Percentiles rank a stretch among this genome's conserved stretches.
phyloP scores from a whole-genome alignment of 1,140 invertebrate genomes.

The Drosophila pseudoobscura region DNA sequence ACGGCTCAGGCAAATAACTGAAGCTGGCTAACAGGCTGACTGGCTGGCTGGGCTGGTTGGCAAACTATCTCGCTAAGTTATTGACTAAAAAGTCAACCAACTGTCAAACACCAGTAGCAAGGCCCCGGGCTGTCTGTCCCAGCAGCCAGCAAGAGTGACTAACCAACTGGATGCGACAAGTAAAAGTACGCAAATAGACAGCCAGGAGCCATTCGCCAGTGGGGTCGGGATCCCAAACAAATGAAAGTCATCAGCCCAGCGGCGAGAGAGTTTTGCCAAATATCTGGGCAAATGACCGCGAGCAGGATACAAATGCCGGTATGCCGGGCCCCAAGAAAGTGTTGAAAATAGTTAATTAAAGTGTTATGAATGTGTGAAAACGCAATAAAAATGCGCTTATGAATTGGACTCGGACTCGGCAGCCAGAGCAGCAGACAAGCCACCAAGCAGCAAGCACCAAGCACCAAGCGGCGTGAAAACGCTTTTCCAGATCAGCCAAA shows the following conservation, averaged over 20 bases:
- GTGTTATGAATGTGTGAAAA: slow-evolving; percentile 77
- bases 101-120: slow-evolving; percentile 42
- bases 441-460: too few species aligned
- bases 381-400: slow-evolving; percentile 57
- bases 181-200: slow-evolving; percentile 77
- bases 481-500: slow-evolving; percentile 69
- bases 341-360: slow-evolving; percentile 74
- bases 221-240: slow-evolving; percentile 28
- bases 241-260: slow-evolving; percentile 69
- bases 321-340: slow-evolving; percentile 48
- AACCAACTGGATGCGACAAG: slow-evolving; percentile 53
- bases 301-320: slow-evolving; percentile 53
- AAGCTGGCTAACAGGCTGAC: slow-evolving; percentile 14
- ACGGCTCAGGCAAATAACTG: slow-evolving; percentile 62
- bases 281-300: slow-evolving; percentile 49
- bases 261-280: slow-evolving; percentile 60
- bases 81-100: slow-evolving; percentile 7
- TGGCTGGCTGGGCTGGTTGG: not conserved
- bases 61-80: slow-evolving; percentile 36
- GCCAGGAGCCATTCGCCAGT: slow-evolving; percentile 33
- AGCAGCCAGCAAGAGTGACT: slow-evolving; percentile 14
- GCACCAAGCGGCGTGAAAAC: slow-evolving; percentile 62
- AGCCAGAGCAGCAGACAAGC: slow-evolving; percentile 2
- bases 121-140: slow-evolving; percentile 38
- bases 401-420: slow-evolving; percentile 26